Conservation (phyloP, 2,888 invertebrate species). For the Diarsia dahlii region DNA sequence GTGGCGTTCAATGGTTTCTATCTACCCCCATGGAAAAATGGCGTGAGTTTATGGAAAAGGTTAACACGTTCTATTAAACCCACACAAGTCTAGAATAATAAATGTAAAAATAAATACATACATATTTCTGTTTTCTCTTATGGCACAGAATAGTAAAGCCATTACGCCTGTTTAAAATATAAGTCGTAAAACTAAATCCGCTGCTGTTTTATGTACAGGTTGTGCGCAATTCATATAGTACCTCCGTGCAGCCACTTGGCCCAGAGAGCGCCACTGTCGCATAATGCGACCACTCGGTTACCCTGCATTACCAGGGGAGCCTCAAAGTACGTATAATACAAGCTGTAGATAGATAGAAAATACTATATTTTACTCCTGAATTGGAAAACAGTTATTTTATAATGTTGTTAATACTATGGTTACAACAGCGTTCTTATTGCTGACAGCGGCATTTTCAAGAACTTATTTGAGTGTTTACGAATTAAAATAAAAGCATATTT, state of each 20-base stretch:
- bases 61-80: neutral
- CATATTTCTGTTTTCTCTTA: neutral
- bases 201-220: conserved; percentile 22
- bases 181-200: conserved; percentile 27
- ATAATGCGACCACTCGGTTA: conserved; percentile 71
- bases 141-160: neutral
- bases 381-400: neutral
- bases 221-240: conserved; percentile 53
- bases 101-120: neutral
- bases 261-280: conserved; percentile 67
- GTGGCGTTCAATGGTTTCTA: no score
- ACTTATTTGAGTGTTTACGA: no score
- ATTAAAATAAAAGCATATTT: no score
- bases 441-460: no score
- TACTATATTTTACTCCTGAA: neutral
- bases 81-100: neutral
- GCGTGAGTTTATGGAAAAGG: neutral
- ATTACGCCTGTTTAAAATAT: conserved; percentile 35
- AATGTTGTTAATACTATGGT: neutral
- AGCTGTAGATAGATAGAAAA: conserved; percentile 6
- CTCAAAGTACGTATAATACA: conserved; percentile 44
- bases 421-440: neutral
- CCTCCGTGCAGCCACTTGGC: conserved; percentile 57
- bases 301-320: conserved; percentile 57
- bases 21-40: no score